Evolutionary conservation across 2,113 vertebrate species (phyloP), one percentile per base, ranked within the genome.

Genomic region (Nesoenas mayeri): DNA sequence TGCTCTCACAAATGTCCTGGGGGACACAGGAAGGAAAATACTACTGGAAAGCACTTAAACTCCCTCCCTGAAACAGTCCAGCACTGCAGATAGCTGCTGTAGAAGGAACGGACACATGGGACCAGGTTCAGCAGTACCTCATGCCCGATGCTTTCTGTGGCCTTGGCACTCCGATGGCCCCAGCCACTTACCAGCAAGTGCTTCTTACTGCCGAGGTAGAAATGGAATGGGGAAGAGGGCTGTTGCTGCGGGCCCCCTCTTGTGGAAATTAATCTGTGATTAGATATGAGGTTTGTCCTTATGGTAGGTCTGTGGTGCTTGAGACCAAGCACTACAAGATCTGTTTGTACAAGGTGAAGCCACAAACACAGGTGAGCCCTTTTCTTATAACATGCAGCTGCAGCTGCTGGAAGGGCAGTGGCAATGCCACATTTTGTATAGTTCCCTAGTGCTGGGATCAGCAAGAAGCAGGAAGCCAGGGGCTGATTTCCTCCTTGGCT

Each of bases 381-480:
- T 56, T 84, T 26, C 42, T 24, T n/a, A 5, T 0, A 56, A 11
- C 15, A 28, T 1, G 1, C 0, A 21, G 36, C 9, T 2, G 0
- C 36, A 42, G 24, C 17, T 18, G 53, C n/a, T 60, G 24, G 48
- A 47, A 38, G 42, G 36, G 40, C 60, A 89, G 53, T 1, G 4
- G 44, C 56, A 72, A 24, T 42, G 53, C 13, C 18, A 15, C 11
- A 2, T 51, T 79, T 72, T 42, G 40, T 36, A 16, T 9, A 1
- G 26, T 13, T 92, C 51, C 32, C 44, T 66, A 36, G 11, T 44
- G 58, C 8, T 79, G 54, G 15, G 12, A 61, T 70, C 26, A 74
- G 51, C 50, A 70, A 65, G 54, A 73, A 89, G 51, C 28, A 32
- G 51, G 28, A 89, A 85, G 57, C 24, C 17, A 34, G 8, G 44